A percentile compares a stretch with the other conserved stretches of the same genome.
Evolutionary conservation across 2,113 vertebrate genomes (phyloP).

Genomic region (Siniperca chuatsi): DNA sequence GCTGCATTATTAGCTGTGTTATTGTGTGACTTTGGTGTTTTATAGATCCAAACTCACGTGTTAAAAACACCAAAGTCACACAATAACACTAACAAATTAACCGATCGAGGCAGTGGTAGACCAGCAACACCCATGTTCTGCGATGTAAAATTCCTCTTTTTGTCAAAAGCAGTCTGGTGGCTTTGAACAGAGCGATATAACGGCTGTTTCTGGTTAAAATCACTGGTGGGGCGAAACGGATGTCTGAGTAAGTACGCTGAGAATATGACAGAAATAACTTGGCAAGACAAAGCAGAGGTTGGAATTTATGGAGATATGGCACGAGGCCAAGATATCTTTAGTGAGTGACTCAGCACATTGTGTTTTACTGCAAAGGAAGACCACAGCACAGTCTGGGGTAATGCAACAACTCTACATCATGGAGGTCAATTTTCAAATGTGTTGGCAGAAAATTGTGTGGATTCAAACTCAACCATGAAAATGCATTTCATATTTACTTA

Average conservation of each 20-base stretch:
- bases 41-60: too few relatives aligned
- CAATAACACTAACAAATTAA: too few relatives aligned
- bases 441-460: not conserved
- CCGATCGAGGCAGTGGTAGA: too few relatives aligned
- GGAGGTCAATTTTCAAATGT: not conserved
- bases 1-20: too few relatives aligned
- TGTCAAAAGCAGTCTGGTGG: too few relatives aligned
- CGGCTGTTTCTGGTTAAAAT: too few relatives aligned
- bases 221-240: too few relatives aligned
- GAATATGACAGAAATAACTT: not conserved
- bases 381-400: not conserved
- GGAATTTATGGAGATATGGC: conserved; percentile 29
- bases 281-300: not conserved
- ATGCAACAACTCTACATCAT: not conserved
- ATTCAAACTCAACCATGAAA: not conserved
- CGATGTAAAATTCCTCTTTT: too few relatives aligned
- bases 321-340: conserved; percentile 31
- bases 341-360: conserved; percentile 79
- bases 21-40: too few relatives aligned
- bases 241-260: not conserved
- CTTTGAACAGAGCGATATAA: too few relatives aligned
- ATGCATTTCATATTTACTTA: not conserved
- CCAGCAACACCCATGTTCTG: too few relatives aligned
- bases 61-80: too few relatives aligned
- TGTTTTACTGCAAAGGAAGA: conserved; percentile 3